Evolutionary conservation across 2,797 vertebrate species (phyloP).

Genomic region (Enoplosus armatus): DNA sequence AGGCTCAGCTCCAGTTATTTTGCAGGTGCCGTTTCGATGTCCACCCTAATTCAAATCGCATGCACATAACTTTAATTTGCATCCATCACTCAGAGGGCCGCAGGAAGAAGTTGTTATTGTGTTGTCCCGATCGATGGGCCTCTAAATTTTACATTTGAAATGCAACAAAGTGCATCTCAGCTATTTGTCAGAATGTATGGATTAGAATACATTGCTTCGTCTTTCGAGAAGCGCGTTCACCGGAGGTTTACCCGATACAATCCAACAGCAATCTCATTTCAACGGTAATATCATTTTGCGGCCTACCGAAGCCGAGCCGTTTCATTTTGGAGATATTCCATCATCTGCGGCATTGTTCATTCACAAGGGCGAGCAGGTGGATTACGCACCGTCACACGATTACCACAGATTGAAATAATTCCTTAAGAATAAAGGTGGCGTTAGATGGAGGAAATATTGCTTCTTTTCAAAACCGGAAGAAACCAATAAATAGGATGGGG

Average conservation of each 20-base stretch:
- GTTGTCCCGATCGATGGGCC: conserved; percentile 43
- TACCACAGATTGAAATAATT: neutral
- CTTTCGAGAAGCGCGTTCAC: conserved; percentile 3
- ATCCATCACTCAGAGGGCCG: conserved; percentile 28
- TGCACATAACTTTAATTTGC: conserved; percentile 33
- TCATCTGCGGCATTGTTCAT: conserved; percentile 9
- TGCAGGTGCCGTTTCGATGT: conserved; percentile 21
- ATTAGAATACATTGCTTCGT: conserved; percentile 14
- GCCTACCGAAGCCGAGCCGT: neutral
- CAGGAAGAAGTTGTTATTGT: conserved; percentile 38
- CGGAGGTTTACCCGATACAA: neutral
- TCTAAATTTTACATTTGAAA: conserved; percentile 44
- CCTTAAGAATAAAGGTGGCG: neutral
- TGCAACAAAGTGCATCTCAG: conserved; percentile 25
- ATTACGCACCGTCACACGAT: conserved; percentile 9
- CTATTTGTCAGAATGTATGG: conserved; percentile 30
- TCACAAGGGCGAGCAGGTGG: neutral
- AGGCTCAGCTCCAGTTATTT: conserved; percentile 12
- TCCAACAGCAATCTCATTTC: conserved; percentile 2
- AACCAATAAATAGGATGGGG: neutral
- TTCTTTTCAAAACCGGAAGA: neutral
- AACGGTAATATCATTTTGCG: neutral
- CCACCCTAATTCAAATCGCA: conserved; percentile 10
- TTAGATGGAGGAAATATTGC: neutral
- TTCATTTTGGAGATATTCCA: neutral